These are phyloP conservation scores for Chironomus tentans DNA, from an alignment of 2,888 invertebrate genomes.

Conservation along the genomic window DNA sequence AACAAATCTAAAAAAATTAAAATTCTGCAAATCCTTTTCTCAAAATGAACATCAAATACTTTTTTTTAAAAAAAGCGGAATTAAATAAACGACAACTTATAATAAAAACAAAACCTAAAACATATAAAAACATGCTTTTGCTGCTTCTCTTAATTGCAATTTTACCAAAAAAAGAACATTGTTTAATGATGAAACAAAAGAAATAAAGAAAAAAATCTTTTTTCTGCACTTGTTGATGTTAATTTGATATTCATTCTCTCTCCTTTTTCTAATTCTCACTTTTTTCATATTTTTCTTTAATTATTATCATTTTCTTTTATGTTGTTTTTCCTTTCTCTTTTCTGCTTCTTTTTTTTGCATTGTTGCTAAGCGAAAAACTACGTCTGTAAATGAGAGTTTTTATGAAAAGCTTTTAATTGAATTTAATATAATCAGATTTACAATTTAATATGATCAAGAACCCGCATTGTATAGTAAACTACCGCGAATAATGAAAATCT, in stretches of 20 bases:
- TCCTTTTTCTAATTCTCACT: neutral
- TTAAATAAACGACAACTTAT: no score
- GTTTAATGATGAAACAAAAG: neutral
- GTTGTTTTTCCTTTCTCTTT: neutral
- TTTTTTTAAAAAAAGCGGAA: no score
- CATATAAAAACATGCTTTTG: conserved; percentile 21
- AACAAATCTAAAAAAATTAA: no score
- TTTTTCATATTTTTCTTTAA: neutral
- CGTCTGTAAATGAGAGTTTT: no score
- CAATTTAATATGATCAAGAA: no score
- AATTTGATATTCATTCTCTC: neutral
- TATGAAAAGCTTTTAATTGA: no score
- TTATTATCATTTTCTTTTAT: neutral
- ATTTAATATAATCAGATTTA: no score
- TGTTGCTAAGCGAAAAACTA: neutral
- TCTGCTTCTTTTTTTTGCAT: neutral
- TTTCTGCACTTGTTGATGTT: conserved; percentile 27
- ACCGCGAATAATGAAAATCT: no score
- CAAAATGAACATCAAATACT: no score
- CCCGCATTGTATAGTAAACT: no score
- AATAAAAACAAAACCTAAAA: neutral
- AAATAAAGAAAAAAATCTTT: neutral
- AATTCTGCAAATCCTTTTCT: no score
- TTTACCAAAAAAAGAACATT: neutral
- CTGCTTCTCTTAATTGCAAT: conserved; percentile 9